These are phyloP conservation scores for Pocillopora grandis DNA, from an alignment of 92 coral and sea anemone species.

Conservation along the genomic window DNA sequence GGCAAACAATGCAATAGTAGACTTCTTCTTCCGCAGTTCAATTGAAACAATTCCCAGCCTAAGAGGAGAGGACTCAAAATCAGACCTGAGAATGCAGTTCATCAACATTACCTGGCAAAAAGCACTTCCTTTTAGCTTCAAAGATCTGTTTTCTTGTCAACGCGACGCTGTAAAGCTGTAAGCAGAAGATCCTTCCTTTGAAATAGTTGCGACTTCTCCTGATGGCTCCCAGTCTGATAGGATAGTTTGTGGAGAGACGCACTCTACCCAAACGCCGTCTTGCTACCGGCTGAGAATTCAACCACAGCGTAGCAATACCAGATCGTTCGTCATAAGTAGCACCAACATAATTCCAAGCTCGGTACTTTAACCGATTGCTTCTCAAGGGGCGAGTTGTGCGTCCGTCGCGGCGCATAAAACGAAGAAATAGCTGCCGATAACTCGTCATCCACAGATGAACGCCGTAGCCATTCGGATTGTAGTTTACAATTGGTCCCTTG, in stretches of 20 bases:
- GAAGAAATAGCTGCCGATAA: constrained; percentile 52
- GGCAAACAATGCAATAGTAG: not conserved
- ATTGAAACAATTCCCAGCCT: not conserved
- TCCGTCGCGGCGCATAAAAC: constrained; percentile 54
- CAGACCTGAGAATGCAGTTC: too few relatives aligned
- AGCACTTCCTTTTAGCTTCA: constrained; percentile 57
- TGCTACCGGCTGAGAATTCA: constrained; percentile 53
- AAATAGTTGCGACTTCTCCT: constrained; percentile 52
- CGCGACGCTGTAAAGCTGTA: constrained; percentile 62
- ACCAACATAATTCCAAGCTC: constrained; percentile 80
- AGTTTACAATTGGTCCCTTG: constrained; percentile 63
- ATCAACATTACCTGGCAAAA: constrained; percentile 51
- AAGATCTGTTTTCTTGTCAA: constrained; percentile 44
- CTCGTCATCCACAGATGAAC: constrained; percentile 62
- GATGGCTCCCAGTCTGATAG: constrained; percentile 66
- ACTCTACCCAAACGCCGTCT: constrained; percentile 54
- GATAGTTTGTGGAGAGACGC: constrained; percentile 63
- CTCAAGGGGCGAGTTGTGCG: constrained; percentile 32
- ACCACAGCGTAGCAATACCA: constrained; percentile 60
- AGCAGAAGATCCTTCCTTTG: constrained; percentile 69
- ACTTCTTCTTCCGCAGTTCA: not conserved
- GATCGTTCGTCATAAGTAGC: constrained; percentile 63
- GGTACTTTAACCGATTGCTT: constrained; percentile 39
- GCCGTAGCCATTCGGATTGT: constrained; percentile 51
- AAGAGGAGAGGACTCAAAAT: not conserved